phyloP scores from a whole-genome alignment of 2,797 vertebrate genomes.

The Microcaecilia unicolor region DNA sequence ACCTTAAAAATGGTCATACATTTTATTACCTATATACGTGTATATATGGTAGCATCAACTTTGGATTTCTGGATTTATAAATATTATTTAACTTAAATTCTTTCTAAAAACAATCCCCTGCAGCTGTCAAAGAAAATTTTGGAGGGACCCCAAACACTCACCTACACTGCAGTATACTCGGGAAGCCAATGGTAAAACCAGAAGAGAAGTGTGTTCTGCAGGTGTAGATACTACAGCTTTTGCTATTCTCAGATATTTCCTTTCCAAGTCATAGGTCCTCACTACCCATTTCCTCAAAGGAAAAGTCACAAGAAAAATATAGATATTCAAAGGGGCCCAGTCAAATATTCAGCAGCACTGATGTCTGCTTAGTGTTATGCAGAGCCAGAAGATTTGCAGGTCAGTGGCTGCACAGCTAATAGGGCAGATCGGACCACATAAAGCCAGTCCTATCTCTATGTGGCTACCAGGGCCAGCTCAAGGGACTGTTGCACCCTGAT shows the following conservation, averaged over 20 bases:
- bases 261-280: slow-evolving; percentile 25
- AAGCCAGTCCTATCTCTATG: too few species aligned
- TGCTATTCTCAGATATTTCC: slow-evolving; percentile 8
- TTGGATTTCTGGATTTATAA: too few species aligned
- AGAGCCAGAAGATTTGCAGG: too few species aligned
- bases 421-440: too few species aligned
- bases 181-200: not conserved
- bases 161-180: too few species aligned
- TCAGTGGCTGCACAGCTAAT: too few species aligned
- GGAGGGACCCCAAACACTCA: slow-evolving; percentile 4
- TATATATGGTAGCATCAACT: too few species aligned
- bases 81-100: slow-evolving; percentile 7
- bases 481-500: too few species aligned
- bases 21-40: too few species aligned
- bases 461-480: too few species aligned
- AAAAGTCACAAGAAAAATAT: slow-evolving; percentile 5
- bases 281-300: slow-evolving; percentile 27
- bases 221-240: not conserved
- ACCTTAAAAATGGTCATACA: too few species aligned
- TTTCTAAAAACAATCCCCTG: slow-evolving; percentile 35
- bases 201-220: not conserved
- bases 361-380: slow-evolving; percentile 26
- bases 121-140: slow-evolving; percentile 38
- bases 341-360: slow-evolving; percentile 12
- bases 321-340: slow-evolving; percentile 12